These are phyloP conservation scores for Sarcoramphus papa DNA, from an alignment of 2,797 vertebrate genomes.

Conservation along the genomic window DNA sequence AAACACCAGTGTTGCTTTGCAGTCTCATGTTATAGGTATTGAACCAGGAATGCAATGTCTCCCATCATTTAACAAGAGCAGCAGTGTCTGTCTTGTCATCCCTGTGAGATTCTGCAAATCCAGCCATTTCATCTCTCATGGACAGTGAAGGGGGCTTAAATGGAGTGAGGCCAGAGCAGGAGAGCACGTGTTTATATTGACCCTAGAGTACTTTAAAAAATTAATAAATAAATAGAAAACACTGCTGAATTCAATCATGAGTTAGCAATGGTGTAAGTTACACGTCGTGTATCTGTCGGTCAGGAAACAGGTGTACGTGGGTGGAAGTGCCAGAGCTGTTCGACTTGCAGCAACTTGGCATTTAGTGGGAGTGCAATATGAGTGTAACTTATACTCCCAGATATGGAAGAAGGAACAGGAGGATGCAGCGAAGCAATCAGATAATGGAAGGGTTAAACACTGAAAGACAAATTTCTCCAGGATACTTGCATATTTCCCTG, in stretches of 20 bases:
- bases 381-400: neutral
- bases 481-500: neutral
- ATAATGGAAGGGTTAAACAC: neutral
- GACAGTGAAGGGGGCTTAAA: neutral
- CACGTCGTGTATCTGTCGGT: neutral
- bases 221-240: neutral
- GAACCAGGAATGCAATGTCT: fast-evolving
- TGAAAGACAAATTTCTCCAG: neutral
- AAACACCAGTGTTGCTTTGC: neutral
- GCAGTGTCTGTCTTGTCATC: neutral
- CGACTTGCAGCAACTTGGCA: neutral
- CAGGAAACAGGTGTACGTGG: constrained; percentile 31
- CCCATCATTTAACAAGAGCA: fast-evolving
- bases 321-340: constrained; percentile 39
- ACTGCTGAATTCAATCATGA: neutral
- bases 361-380: constrained; percentile 19
- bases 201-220: neutral
- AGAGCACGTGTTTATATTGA: neutral
- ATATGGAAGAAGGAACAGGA: neutral
- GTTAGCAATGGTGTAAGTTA: neutral
- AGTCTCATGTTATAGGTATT: fast-evolving
- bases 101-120: neutral
- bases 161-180: neutral
- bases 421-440: neutral
- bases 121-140: fast-evolving